Conservation (phyloP, 2,113 vertebrate genomes). For the Pycnonotus jocosus region DNA sequence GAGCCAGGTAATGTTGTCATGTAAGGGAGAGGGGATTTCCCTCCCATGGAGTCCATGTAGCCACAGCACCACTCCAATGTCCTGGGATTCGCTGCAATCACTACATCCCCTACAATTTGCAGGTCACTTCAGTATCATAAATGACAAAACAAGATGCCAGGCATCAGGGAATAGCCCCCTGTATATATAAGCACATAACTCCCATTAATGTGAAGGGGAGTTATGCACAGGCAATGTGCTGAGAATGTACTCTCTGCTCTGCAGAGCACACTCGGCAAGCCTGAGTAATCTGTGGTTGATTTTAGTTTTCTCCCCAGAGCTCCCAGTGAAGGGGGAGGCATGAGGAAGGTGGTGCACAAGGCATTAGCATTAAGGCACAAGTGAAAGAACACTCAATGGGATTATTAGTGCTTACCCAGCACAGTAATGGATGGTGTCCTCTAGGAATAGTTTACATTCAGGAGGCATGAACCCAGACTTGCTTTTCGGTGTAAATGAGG, state of each 20-base stretch:
- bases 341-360: neutral
- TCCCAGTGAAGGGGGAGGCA: neutral
- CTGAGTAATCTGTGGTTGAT: slow-evolving; percentile 44
- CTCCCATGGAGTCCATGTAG: neutral
- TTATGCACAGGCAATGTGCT: neutral
- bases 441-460: neutral
- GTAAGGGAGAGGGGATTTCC: neutral
- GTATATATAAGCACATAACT: neutral
- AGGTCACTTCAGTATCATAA: neutral
- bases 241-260: neutral
- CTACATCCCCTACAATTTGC: neutral
- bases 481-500: neutral
- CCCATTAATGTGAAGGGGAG: neutral
- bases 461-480: neutral
- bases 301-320: slow-evolving; percentile 33
- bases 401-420: slow-evolving; percentile 15
- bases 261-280: neutral
- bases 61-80: rapidly evolving
- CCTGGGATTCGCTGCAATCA: neutral
- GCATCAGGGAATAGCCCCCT: neutral
- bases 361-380: slow-evolving; percentile 31
- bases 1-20: rapidly evolving
- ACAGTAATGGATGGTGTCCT: slow-evolving; percentile 16
- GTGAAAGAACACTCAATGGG: neutral
- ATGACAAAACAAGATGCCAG: neutral